These are phyloP conservation scores for Catharus bicknelli DNA, from an alignment of 2,113 vertebrate species.

Conservation along the genomic window DNA sequence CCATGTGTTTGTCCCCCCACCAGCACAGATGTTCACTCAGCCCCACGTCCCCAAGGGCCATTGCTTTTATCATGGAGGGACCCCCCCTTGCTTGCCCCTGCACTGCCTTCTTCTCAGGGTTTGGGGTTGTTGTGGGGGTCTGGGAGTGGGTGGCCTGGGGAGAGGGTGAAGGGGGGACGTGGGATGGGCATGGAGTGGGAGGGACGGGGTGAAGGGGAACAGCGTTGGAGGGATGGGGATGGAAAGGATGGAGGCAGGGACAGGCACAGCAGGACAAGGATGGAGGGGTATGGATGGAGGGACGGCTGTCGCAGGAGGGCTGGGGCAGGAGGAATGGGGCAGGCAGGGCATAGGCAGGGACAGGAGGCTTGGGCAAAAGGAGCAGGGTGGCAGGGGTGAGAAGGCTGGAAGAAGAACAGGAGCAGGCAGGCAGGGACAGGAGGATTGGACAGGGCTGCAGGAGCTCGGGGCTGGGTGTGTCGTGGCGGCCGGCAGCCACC, in stretches of 20 bases:
- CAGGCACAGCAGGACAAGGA: background rate
- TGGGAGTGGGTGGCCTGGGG: background rate
- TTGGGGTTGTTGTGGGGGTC: background rate
- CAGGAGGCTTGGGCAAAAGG: background rate
- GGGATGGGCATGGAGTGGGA: background rate
- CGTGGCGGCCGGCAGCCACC: background rate
- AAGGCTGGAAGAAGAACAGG: background rate
- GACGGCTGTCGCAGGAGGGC: background rate
- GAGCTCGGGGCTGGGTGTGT: background rate
- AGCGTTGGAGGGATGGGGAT: background rate
- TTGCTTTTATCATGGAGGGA: too few relatives aligned
- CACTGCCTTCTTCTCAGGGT: fast-evolving
- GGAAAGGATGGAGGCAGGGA: background rate
- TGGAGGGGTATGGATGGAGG: background rate
- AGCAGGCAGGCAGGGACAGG: background rate
- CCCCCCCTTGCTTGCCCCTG: background rate
- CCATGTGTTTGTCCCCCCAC: fast-evolving
- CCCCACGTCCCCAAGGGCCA: background rate
- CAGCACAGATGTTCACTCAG: fast-evolving
- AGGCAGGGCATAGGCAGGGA: background rate
- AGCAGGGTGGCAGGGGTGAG: background rate
- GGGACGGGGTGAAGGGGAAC: background rate
- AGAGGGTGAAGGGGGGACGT: background rate
- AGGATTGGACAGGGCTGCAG: background rate
- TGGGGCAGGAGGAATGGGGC: background rate